Evolutionary conservation across 2,113 vertebrate species (phyloP).

Genomic region (Halcyon malimbica): DNA sequence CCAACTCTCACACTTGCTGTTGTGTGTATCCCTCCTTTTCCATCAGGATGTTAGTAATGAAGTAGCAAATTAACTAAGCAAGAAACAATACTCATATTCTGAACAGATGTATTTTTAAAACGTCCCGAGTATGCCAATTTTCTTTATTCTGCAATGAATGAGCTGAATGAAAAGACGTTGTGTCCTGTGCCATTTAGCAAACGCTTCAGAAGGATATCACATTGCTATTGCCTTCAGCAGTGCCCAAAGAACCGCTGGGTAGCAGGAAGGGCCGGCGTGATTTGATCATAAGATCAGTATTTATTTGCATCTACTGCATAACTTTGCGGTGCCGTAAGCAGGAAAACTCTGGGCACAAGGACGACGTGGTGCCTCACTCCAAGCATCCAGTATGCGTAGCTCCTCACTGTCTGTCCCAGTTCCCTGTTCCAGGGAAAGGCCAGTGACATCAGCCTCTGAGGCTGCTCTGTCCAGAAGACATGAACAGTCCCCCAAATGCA

Average conservation of each 20-base stretch:
- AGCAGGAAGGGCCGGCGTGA: not conserved
- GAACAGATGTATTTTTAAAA: slow-evolving; percentile 43
- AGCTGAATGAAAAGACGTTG: slow-evolving; percentile 25
- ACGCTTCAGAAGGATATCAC: slow-evolving; percentile 37
- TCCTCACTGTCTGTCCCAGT: accelerated
- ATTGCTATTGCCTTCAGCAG: slow-evolving; percentile 31
- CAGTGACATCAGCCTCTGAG: not conserved
- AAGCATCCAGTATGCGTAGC: not conserved
- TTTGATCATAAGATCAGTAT: not conserved
- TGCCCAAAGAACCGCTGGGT: not conserved
- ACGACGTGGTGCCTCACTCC: not conserved
- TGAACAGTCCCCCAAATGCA: not conserved
- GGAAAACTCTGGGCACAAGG: not conserved
- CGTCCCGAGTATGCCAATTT: not conserved
- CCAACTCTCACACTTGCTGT: not conserved
- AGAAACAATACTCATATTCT: not conserved
- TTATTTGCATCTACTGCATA: not conserved
- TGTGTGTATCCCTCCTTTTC: not conserved
- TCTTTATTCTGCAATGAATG: slow-evolving; percentile 40
- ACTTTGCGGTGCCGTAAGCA: accelerated
- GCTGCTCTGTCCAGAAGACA: not conserved
- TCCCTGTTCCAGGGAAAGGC: not conserved
- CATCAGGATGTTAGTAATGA: not conserved
- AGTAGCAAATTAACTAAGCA: slow-evolving; percentile 7
- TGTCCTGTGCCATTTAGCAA: slow-evolving; percentile 23